Conservation (phyloP, 2,888 invertebrate genomes). For the Cephus pulcher region DNA sequence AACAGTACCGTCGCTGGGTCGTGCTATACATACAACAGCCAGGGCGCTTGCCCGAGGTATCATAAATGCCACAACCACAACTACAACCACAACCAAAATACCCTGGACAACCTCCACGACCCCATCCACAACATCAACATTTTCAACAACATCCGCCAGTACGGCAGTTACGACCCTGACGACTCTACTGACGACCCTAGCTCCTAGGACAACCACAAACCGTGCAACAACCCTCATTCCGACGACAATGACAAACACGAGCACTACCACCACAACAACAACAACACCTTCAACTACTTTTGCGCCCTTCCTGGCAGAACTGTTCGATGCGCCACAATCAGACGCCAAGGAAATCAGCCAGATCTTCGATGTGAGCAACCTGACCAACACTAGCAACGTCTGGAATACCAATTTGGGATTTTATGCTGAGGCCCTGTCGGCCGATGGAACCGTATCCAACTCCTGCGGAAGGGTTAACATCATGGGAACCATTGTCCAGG, state of each 20-base stretch:
- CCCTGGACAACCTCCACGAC: slow-evolving; percentile 68
- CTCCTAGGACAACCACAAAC: slow-evolving; percentile 58
- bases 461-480: slow-evolving; percentile 87
- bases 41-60: slow-evolving; percentile 46
- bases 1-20: slow-evolving; percentile 40
- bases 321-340: slow-evolving; percentile 48
- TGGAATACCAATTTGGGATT: slow-evolving; percentile 45
- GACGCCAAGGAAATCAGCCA: slow-evolving; percentile 50
- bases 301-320: slow-evolving; percentile 68
- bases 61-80: slow-evolving; percentile 62
- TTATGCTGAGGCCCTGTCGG: slow-evolving; percentile 57
- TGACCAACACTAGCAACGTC: slow-evolving; percentile 56
- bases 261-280: slow-evolving; percentile 65
- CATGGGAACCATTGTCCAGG: slow-evolving; percentile 93
- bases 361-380: slow-evolving; percentile 64
- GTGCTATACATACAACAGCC: slow-evolving; percentile 58
- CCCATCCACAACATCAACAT: slow-evolving; percentile 63
- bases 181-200: slow-evolving; percentile 53
- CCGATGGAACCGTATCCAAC: slow-evolving; percentile 55
- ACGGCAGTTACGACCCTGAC: slow-evolving; percentile 47
- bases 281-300: slow-evolving; percentile 69
- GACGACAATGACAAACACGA: slow-evolving; percentile 66
- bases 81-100: slow-evolving; percentile 65
- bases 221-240: slow-evolving; percentile 63
- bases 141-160: slow-evolving; percentile 48